phyloP scores from a whole-genome alignment of 2,797 vertebrate genomes.

The Syngnathus acus region DNA sequence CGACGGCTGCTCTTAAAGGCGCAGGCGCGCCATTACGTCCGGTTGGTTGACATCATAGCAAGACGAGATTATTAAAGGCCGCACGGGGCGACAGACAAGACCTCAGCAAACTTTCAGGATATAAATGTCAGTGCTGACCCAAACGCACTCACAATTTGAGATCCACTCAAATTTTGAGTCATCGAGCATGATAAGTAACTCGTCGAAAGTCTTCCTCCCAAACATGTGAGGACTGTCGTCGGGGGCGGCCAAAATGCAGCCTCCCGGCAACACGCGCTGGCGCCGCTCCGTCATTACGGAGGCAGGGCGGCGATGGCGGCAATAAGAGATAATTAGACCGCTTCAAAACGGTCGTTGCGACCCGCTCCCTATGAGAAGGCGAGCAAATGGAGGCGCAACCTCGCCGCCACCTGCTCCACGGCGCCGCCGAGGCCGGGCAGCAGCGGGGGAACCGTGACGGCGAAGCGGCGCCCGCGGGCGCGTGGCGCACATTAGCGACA shows the following conservation, averaged over 20 bases:
- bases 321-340: conserved; percentile 68
- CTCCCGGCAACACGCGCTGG: conserved; percentile 50
- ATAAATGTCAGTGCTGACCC: too few relatives aligned
- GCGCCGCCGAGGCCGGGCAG: conserved; percentile 45
- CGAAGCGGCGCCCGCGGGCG: conserved; percentile 49
- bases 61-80: not conserved
- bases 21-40: conserved; percentile 32
- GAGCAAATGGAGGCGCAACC: conserved; percentile 47
- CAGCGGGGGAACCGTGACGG: conserved; percentile 43
- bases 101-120: not conserved
- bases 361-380: not conserved
- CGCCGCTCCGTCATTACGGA: conserved; percentile 58
- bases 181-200: not conserved
- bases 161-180: not conserved
- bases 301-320: conserved; percentile 25
- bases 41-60: not conserved
- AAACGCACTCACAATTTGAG: not conserved
- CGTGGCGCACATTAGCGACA: conserved; percentile 57
- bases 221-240: not conserved
- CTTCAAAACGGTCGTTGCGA: conserved; percentile 32
- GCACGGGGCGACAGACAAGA: not conserved
- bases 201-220: not conserved
- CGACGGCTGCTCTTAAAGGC: conserved; percentile 56
- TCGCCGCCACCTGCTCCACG: conserved; percentile 65
- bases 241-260: not conserved